These are phyloP conservation scores for Coregonus suidteri DNA, from an alignment of 2,797 vertebrate genomes.

Conservation along the genomic window DNA sequence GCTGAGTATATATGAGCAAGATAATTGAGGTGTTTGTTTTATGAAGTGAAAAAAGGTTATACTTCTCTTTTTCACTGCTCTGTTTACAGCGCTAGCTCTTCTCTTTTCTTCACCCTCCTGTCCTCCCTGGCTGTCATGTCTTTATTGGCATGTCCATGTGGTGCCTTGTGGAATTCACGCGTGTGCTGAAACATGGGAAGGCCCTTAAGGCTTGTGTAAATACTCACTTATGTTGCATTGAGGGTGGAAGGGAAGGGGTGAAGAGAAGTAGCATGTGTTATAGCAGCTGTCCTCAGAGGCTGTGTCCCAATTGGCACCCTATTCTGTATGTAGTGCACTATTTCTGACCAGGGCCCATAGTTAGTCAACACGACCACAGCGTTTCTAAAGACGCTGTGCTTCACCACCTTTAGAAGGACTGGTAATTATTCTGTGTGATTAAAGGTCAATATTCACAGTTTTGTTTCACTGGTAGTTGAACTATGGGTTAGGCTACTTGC, in stretches of 20 bases:
- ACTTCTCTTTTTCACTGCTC: slow-evolving; percentile 26
- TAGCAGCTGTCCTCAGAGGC: slow-evolving; percentile 30
- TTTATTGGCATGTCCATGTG: slow-evolving; percentile 15
- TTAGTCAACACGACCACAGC: slow-evolving; percentile 10
- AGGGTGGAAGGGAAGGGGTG: slow-evolving; percentile 22
- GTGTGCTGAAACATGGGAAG: slow-evolving; percentile 17
- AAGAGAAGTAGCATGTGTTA: slow-evolving; percentile 33
- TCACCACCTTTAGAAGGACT: not conserved
- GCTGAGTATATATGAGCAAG: slow-evolving; percentile 24
- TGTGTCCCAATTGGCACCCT: too few relatives aligned
- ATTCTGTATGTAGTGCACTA: too few relatives aligned
- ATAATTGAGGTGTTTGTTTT: slow-evolving; percentile 13
- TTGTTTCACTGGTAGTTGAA: not conserved
- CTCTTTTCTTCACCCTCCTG: not conserved
- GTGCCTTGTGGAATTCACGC: slow-evolving; percentile 15
- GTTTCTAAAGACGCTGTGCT: slow-evolving; percentile 23
- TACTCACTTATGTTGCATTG: slow-evolving; percentile 32
- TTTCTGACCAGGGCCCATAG: not conserved
- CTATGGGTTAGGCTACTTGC: not conserved
- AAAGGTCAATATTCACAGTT: not conserved
- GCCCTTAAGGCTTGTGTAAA: slow-evolving; percentile 24
- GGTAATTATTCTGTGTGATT: slow-evolving; percentile 9
- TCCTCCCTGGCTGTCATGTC: slow-evolving; percentile 18
- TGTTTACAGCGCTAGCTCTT: slow-evolving; percentile 12
- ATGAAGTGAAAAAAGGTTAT: not conserved